These are phyloP conservation scores for Meles meles DNA, from an alignment of 2,113 vertebrate genomes.

Conservation along the genomic window DNA sequence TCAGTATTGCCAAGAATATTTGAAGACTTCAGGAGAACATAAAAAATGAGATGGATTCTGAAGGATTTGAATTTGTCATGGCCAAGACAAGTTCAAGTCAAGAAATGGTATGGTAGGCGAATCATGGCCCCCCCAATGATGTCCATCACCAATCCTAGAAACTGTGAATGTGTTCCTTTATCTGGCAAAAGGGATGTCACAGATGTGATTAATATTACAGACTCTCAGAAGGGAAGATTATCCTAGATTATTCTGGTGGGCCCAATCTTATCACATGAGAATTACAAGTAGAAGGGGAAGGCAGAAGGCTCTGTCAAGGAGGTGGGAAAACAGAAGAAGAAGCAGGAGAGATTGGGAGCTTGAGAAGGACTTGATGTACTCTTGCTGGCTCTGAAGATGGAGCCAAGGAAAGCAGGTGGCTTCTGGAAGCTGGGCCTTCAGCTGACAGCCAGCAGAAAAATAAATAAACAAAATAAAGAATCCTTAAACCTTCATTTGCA, in stretches of 20 bases:
- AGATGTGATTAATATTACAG: background rate
- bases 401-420: background rate
- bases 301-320: background rate
- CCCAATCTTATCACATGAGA: background rate
- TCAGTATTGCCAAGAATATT: background rate
- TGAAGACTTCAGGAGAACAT: background rate
- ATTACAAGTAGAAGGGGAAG: background rate
- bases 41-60: background rate
- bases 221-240: background rate
- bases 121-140: background rate
- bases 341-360: background rate
- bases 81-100: background rate
- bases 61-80: background rate
- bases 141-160: background rate
- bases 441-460: background rate
- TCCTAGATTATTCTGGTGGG: background rate
- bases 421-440: background rate
- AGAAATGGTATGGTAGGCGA: background rate
- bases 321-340: background rate
- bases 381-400: background rate
- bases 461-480: background rate
- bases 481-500: background rate
- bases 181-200: background rate
- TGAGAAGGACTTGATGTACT: background rate
- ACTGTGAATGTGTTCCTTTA: background rate